Conservation (phyloP, 2,888 invertebrate species). For the Callyntrura sp. region DNA sequence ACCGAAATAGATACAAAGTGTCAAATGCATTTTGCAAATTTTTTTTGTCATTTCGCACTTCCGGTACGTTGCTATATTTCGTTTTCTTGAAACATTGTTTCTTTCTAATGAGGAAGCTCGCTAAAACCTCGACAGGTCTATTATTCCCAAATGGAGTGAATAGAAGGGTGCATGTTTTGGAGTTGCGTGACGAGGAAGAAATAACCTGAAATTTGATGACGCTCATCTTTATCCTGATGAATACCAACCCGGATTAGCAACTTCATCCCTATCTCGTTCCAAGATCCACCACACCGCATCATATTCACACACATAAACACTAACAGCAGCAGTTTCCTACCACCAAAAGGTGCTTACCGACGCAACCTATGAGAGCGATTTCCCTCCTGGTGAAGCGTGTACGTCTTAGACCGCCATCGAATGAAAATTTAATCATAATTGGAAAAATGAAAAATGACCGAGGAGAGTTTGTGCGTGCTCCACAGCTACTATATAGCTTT, state of each 20-base stretch:
- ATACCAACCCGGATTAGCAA: no score
- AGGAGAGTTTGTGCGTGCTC: no score
- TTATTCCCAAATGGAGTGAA: not conserved
- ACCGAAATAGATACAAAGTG: no score
- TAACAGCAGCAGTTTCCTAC: no score
- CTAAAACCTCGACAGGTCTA: not conserved
- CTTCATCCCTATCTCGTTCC: no score
- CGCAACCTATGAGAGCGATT: not conserved
- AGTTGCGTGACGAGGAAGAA: not conserved
- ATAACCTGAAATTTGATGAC: conserved; percentile 19
- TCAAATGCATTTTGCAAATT: no score
- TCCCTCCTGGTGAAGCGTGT: not conserved
- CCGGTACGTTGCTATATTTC: no score
- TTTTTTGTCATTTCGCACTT: no score
- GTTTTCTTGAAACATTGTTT: no score
- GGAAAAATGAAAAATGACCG: conserved; percentile 39
- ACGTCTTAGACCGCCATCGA: not conserved
- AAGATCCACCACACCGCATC: not conserved
- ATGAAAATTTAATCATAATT: conserved; percentile 38
- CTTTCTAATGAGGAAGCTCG: no score
- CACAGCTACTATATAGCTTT: no score
- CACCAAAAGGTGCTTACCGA: not conserved
- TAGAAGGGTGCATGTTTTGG: not conserved
- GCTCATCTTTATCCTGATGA: not conserved
- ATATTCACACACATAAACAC: no score